Evolutionary conservation across 1,140 invertebrate species (phyloP).

Genomic region (Drosophila nikananu): DNA sequence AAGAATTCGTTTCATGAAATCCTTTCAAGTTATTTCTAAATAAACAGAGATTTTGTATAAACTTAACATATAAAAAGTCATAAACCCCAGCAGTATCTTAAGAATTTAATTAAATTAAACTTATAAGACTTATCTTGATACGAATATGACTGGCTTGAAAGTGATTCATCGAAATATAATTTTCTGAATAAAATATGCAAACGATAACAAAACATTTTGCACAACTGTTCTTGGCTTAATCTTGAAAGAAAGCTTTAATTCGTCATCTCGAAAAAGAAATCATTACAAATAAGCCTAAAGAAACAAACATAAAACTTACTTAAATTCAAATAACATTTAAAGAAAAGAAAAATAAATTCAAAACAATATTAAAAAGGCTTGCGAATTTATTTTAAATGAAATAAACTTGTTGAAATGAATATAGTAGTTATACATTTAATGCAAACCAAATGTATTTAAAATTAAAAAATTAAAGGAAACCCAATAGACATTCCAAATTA

Average conservation of each 20-base stretch:
- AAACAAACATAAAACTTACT: not conserved
- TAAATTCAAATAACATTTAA: too few species aligned
- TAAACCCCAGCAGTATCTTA: not conserved
- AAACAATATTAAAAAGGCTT: not conserved
- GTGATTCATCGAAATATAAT: constrained; percentile 2
- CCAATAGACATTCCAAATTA: too few species aligned
- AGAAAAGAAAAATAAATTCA: not conserved
- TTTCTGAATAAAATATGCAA: not conserved
- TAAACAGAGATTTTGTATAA: too few species aligned
- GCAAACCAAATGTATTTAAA: not conserved
- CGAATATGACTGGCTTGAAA: not conserved
- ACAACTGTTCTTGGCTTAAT: constrained; percentile 5
- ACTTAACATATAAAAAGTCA: too few species aligned
- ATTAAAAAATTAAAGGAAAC: not conserved
- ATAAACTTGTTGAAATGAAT: not conserved
- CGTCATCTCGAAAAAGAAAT: not conserved
- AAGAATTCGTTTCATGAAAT: not conserved
- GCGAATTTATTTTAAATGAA: not conserved
- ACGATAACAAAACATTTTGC: constrained; percentile 13
- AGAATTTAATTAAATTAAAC: not conserved
- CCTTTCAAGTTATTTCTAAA: too few species aligned
- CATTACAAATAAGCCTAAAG: not conserved
- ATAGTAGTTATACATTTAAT: not conserved
- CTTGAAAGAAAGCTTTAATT: not conserved
- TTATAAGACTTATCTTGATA: too few species aligned